Base-by-base conservation (phyloP, 92 coral and sea anemone species). In the Plumapathes pennacea region DNA sequence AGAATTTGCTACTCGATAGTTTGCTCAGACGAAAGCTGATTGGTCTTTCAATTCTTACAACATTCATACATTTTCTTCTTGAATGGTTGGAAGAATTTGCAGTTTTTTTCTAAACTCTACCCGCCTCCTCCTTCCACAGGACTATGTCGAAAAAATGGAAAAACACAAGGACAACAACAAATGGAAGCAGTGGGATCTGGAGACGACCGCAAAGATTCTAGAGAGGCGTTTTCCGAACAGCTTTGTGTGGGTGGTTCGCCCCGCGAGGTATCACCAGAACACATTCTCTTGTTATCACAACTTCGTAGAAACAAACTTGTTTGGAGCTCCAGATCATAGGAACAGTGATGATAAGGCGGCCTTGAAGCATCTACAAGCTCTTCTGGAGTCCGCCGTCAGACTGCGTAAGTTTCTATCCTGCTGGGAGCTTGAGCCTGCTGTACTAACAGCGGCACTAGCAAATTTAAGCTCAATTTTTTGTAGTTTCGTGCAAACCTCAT, bases 161-260 rank as follows among this genome's bases (percentile, higher is more conserved):
- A 74, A 62, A 8, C 90, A 84, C 60, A 38, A 57, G 28, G 72
- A 67, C 44, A 78, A 84, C 64, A 89, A 72, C 49, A 89, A 90
- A 2, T 91, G 97, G 97, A 76, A 75, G 56, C 89, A 91, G 31
- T 91, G 96, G 96, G 86, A 87, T 74, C 66, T 91, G 31, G 97
- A 91, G 46, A 65, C 97, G 21, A 91, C 96, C 19, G 85, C 97
- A 29, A 81, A 64, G 50, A 27, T 87, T 17, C 63, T 91, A 12
- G 96, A 77, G 34, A 68, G 56, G 14, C 74, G 96, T 41, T 91
- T 91, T 27, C 91, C 97, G 1, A 71, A 79, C 82, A 91, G 97
- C 64, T 91, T 91, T 28, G 69, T 91, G 2, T 91, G 97, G 97
- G 89, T 87, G n/a, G 68, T 91, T 0, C 95, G 90, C 1, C 90